Base-by-base conservation (phyloP, 2,113 vertebrate genomes). In the Myotis brandtii region DNA sequence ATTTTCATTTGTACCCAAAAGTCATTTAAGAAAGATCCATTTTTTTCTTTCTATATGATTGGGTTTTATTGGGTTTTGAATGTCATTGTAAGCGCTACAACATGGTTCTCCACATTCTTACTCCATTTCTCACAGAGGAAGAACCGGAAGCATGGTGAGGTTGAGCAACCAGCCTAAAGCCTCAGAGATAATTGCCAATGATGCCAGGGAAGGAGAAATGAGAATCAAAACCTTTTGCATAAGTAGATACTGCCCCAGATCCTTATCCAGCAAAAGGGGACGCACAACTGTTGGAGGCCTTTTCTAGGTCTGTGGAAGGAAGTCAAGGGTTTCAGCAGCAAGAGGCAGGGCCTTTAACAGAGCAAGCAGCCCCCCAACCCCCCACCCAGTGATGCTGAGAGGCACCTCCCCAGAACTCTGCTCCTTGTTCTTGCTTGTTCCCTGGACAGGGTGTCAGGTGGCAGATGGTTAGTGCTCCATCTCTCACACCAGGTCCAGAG, bases 1-100 rank as follows among this genome's bases (percentile, higher is more conserved):
- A 76, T 94, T 96, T 92, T 88, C 59, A 90, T 75, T 93, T 90
- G 46, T 50, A 69, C 30, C 80, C 64, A 54, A 86, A 92, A 91
- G n/a, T 86, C 80, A 83, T 95, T 95, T 93, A 56, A 88, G 23
- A 89, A 67, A 69, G 30, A n/a, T 32, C 20, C 83, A 34, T 52
- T 56, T 91, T 77, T 62, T 66, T 34, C 82, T 85, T 91, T 85
- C 46, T 21, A 84, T 56, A 48, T 94, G 83, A 91, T 77, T 81
- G 75, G 81, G 23, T 62, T 97, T 92, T 84, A 94, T 93, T 67
- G 93, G 46, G 56, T 66, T 90, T 37, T 84, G 40, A 87, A 67
- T 84, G 90, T 91, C 93, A 81, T 11, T 25, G 2, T 70, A 83
- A 89, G 11, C 82, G 3, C 37, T 37, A 84, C 27, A 62, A 52